Evolutionary conservation across 2,113 vertebrate species (phyloP).

Genomic region (Prunella fulvescens): DNA sequence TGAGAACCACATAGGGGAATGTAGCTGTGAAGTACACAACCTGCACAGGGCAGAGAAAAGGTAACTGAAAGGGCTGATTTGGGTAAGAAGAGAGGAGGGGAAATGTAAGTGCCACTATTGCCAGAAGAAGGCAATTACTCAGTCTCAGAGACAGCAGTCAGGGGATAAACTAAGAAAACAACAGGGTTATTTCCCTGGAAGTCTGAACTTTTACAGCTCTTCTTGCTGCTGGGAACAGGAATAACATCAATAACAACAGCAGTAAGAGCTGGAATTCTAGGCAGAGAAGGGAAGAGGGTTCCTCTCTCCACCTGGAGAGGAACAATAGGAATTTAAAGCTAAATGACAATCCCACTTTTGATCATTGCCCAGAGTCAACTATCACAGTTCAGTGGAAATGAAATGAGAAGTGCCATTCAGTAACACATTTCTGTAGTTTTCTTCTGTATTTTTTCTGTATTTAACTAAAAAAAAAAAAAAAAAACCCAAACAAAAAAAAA

Average conservation of each 20-base stretch:
- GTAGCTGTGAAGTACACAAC: slow-evolving; percentile 99
- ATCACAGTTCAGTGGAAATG: background rate
- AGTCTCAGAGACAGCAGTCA: background rate
- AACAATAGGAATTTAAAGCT: background rate
- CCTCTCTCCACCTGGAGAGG: background rate
- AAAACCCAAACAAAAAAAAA: no score
- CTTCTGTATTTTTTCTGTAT: background rate
- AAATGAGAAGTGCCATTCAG: background rate
- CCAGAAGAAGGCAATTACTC: background rate
- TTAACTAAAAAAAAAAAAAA: background rate
- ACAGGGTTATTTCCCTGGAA: background rate
- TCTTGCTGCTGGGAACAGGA: background rate
- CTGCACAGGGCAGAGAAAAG: slow-evolving; percentile 56
- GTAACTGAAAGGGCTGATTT: background rate
- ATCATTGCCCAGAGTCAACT: background rate
- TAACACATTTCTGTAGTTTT: background rate
- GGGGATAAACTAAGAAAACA: background rate
- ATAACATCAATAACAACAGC: background rate
- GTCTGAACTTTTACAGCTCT: background rate
- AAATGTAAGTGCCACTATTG: background rate
- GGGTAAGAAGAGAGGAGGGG: fast-evolving
- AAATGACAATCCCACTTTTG: background rate
- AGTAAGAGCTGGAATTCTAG: background rate
- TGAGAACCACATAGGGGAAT: slow-evolving; percentile 93
- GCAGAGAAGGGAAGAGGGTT: background rate